Evolutionary conservation across 2,797 vertebrate species (phyloP).

Genomic region (Rhodeus uyekii): DNA sequence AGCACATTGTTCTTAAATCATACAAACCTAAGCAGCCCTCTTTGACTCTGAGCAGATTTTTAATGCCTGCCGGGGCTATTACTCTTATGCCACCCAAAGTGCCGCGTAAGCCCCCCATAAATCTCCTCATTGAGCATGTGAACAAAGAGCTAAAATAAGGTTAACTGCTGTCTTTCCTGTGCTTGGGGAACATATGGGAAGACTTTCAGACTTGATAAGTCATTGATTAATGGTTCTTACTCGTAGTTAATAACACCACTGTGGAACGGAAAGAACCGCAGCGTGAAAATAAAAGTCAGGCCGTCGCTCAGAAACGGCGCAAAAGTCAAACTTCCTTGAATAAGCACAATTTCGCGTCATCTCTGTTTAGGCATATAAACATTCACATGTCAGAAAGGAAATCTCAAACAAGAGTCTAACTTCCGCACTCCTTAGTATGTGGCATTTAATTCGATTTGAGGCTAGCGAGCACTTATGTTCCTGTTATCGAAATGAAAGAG

Average conservation of each 20-base stretch:
- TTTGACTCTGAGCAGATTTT: conserved; percentile 65
- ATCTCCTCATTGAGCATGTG: conserved; percentile 49
- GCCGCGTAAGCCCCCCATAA: conserved; percentile 64
- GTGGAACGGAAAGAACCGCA: conserved; percentile 38
- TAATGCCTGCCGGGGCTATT: conserved; percentile 64
- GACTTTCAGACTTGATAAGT: conserved; percentile 65
- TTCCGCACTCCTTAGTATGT: conserved; percentile 55
- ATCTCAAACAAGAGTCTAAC: conserved; percentile 54
- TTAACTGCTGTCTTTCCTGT: conserved; percentile 58
- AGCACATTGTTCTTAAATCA: conserved; percentile 66
- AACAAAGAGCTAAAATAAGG: conserved; percentile 65
- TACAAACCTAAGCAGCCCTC: conserved; percentile 62
- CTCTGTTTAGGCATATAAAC: conserved; percentile 17
- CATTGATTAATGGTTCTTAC: conserved; percentile 55
- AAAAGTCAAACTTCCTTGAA: conserved; percentile 14
- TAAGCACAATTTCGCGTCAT: not conserved
- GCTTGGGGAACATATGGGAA: conserved; percentile 62
- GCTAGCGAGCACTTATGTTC: conserved; percentile 63
- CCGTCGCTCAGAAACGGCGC: conserved; percentile 25
- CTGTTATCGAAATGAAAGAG: conserved; percentile 71
- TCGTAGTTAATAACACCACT: conserved; percentile 50
- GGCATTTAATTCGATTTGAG: conserved; percentile 74
- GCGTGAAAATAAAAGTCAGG: conserved; percentile 36
- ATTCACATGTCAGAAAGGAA: conserved; percentile 8
- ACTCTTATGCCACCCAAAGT: conserved; percentile 62